Evolutionary conservation across 2,113 vertebrate species (phyloP), one percentile per base, ranked within the genome.

Genomic region (Empidonax traillii): DNA sequence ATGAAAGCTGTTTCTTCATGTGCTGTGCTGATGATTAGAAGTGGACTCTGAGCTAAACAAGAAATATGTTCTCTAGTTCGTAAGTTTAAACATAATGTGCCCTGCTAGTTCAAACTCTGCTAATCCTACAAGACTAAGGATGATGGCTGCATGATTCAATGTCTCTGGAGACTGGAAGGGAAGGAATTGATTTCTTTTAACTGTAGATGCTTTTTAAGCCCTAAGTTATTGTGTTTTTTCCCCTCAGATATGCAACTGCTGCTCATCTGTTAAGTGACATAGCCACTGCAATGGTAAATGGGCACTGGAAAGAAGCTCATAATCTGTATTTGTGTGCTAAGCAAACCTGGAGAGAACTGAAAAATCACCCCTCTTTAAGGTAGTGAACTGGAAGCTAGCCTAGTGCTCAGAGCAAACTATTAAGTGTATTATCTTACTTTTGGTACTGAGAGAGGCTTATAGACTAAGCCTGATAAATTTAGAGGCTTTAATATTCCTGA

Each of bases 231-330:
- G 11, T 12, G 21, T 3, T 6, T 39, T 74, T 73, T 83, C 22
- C 46, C 41, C 18, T 23, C 93, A 99, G 99, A 41, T 99, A 99
- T 16, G 98, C 99, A 75, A 95, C 97, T 3, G 98, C 99, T 20
- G 97, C 97, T 71, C 97, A 98, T 91, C 79, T 91, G 39, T 98
- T 99, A 87, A 98, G 97, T 51, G 99, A 99, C 51, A 90, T 99
- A 59, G 96, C 95, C 9, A 33, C 97, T 22, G 98, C 98, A 3
- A 98, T 99, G 99, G 98, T 98, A 76, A 96, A 85, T 19, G 99
- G 99, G 43, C 97, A 98, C 89, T 99, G 99, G 99, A 97, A 98
- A 47, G 98, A 98, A 33, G 99, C 99, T 25, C 83, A 98, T 71
- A 80, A 90, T 37, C 98, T 99, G 4, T 99, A 98, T 74, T 77